These are phyloP conservation scores for Cataglyphis altisquamis DNA, from an alignment of 2,888 invertebrate genomes.

Conservation along the genomic window DNA sequence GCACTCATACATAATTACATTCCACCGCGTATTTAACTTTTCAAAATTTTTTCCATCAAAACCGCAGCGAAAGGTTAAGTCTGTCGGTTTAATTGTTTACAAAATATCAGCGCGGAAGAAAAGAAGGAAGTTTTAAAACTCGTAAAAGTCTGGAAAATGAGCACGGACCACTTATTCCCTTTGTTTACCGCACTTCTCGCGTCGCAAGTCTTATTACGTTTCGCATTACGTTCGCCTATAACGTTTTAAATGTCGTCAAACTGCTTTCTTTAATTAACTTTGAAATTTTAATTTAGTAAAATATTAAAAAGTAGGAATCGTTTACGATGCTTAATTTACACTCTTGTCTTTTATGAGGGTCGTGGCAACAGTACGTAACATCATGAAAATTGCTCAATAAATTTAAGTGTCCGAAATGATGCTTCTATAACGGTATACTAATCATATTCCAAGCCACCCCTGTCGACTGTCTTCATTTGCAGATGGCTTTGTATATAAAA, in stretches of 20 bases:
- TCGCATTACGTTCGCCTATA: slow-evolving; percentile 47
- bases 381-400: slow-evolving; percentile 79
- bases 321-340: slow-evolving; percentile 62
- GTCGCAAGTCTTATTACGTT: slow-evolving; percentile 50
- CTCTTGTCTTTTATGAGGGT: slow-evolving; percentile 73
- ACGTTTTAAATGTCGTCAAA: slow-evolving; percentile 51
- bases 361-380: slow-evolving; percentile 72
- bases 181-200: slow-evolving; percentile 59
- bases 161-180: slow-evolving; percentile 56
- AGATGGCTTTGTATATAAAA: slow-evolving; percentile 32
- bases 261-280: slow-evolving; percentile 64
- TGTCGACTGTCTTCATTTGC: slow-evolving; percentile 59
- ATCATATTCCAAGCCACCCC: slow-evolving; percentile 75
- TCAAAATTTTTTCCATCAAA: slow-evolving; percentile 13
- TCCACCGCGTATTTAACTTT: background rate
- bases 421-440: slow-evolving; percentile 77
- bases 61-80: background rate
- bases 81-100: slow-evolving; percentile 65
- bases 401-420: slow-evolving; percentile 77
- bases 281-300: slow-evolving; percentile 41
- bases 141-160: slow-evolving; percentile 62
- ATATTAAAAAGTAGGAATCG: slow-evolving; percentile 40
- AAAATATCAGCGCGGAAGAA: slow-evolving; percentile 46
- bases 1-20: background rate
- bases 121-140: slow-evolving; percentile 56